Conservation (phyloP, 2,797 vertebrate species). For the Chaetodon trifasciatus region DNA sequence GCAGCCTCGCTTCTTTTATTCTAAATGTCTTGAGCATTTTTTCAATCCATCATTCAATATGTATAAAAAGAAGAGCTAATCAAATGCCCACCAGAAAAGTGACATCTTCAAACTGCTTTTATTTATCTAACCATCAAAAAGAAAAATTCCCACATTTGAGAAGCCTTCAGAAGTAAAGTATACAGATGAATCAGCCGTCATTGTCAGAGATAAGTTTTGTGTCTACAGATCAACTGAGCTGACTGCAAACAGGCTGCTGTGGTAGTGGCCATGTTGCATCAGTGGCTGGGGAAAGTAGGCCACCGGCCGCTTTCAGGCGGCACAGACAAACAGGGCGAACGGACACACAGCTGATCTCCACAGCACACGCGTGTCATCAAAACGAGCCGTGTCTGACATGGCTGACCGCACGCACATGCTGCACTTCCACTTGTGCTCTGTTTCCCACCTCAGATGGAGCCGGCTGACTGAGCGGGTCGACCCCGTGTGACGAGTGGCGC, state of each 20-base stretch:
- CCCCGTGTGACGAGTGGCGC: background rate
- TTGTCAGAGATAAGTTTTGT: no score
- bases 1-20: background rate
- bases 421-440: constrained; percentile 8
- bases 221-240: background rate
- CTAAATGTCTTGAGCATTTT: background rate
- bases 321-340: constrained; percentile 23
- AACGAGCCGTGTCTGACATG: constrained; percentile 56
- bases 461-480: background rate
- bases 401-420: constrained; percentile 41
- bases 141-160: background rate
- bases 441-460: constrained; percentile 5
- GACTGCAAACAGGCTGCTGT: background rate
- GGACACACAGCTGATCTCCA: constrained; percentile 55
- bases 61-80: background rate
- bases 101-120: background rate
- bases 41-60: background rate
- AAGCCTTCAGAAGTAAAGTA: background rate
- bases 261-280: constrained; percentile 53
- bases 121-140: background rate
- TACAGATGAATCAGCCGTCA: background rate
- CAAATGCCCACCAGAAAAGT: background rate
- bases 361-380: constrained; percentile 55
- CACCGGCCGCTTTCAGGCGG: constrained; percentile 48
- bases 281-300: constrained; percentile 61